These are phyloP conservation scores for Poeciliopsis turrubarensis DNA, from an alignment of 2,113 vertebrate species.

Conservation along the genomic window DNA sequence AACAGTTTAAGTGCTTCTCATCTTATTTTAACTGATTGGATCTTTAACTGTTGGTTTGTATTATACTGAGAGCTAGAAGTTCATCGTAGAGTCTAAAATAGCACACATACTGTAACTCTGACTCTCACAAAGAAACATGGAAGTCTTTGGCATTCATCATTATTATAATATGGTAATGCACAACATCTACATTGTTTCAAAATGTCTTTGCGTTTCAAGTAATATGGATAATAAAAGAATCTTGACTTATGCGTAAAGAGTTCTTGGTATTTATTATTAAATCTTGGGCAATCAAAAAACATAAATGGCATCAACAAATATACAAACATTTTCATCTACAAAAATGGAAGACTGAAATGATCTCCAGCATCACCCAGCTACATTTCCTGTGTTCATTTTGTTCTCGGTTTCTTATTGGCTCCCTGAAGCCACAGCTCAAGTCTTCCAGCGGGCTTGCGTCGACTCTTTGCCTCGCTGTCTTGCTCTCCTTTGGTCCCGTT, in stretches of 20 bases:
- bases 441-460: constrained; percentile 75
- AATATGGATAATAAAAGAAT: constrained; percentile 80
- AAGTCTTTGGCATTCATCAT: constrained; percentile 73
- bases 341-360: not conserved
- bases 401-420: constrained; percentile 70
- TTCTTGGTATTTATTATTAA: constrained; percentile 45
- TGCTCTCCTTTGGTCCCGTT: constrained; percentile 60
- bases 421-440: constrained; percentile 74
- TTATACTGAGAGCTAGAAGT: constrained; percentile 79
- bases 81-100: constrained; percentile 57
- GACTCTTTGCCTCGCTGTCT: constrained; percentile 48
- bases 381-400: constrained; percentile 29
- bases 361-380: not conserved
- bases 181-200: constrained; percentile 80
- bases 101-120: constrained; percentile 67
- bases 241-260: constrained; percentile 67
- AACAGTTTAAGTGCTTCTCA: constrained; percentile 84
- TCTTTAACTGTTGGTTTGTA: constrained; percentile 89
- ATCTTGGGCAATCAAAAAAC: not conserved
- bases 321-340: not conserved
- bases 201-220: constrained; percentile 81
- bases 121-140: constrained; percentile 41
- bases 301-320: too few species aligned
- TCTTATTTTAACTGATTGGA: constrained; percentile 91
- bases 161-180: constrained; percentile 78